Base-by-base conservation (phyloP, 1,140 invertebrate genomes). In the Parasteatoda tepidariorum region DNA sequence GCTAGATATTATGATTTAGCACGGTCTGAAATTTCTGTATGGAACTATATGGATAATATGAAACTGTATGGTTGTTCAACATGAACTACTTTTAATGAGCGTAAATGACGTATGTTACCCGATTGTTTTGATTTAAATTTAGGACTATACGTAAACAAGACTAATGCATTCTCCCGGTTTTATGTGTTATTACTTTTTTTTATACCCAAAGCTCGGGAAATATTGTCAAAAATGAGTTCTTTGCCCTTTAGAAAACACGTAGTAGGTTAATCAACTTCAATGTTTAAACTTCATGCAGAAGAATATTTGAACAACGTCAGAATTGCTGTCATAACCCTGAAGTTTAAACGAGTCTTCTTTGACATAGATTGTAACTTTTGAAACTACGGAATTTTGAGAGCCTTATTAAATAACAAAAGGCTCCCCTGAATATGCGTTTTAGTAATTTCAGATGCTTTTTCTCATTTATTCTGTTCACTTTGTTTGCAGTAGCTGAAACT, bases 381-480 rank as follows among this genome's bases (percentile, higher is more conserved):
- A 62, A 82, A 82, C 66, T 67, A 67, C 22, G 78, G 78, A 82
- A 82, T 82, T 82, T 82, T 82, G 78, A 82, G 78, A 82, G 78
- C 78, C 67, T 82, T 82, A 82, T 82, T 82, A 82, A 82, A 82
- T 82, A 82, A 82, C 78, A 82, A 82, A 82, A 82, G 75, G 62
- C 18, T 55, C 78, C 71, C 31, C 78, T 82, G 78, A 70, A 82
- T 82, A 82, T 82, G 67, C 78, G 48, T 22, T 38, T 38, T n/a
- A 67, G 62, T 66, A 67, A 78, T 67, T 78, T 78, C 31, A 28
- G 38, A 30, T 41, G 38, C 33, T 28, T 48, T 22, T 61, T 71
- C 5, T 71, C 38, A 48, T 13, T 48, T 48, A 24, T 7, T 24
- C 22, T 34, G 13, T 61, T 24, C 15, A 33, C 67, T 30, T 57